Conservation (phyloP, 2,113 vertebrate species). For the Globicephala melas region DNA sequence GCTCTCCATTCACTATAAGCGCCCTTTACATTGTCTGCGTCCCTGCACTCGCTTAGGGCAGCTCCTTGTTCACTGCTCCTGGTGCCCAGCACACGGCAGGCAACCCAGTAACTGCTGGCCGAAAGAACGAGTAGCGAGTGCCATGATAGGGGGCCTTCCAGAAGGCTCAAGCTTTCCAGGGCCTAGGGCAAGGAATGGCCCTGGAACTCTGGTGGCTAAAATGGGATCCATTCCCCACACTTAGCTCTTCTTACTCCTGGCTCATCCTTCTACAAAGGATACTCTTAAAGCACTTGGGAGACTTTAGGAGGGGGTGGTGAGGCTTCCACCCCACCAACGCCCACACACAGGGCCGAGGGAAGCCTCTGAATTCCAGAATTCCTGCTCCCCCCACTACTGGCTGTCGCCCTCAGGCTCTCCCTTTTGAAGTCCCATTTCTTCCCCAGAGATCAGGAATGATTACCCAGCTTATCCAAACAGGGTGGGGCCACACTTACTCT, state of each 20-base stretch:
- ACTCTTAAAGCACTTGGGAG: not conserved
- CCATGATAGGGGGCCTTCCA: not conserved
- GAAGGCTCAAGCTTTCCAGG: not conserved
- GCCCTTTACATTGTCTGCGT: not conserved
- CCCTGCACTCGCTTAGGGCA: not conserved
- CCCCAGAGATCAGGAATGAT: not conserved
- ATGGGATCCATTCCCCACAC: not conserved
- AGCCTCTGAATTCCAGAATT: not conserved
- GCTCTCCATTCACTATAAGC: not conserved
- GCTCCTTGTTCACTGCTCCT: not conserved
- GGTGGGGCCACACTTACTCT: not conserved
- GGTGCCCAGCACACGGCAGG: not conserved
- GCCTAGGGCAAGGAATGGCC: not conserved
- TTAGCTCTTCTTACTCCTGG: not conserved
- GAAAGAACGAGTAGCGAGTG: not conserved
- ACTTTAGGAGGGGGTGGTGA: not conserved
- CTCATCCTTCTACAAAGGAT: not conserved
- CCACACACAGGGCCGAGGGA: not conserved
- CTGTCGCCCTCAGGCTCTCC: not conserved
- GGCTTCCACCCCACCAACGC: too few species aligned
- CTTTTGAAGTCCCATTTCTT: not conserved
- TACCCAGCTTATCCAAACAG: not conserved
- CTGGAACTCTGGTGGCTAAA: not conserved
- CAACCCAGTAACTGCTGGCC: not conserved
- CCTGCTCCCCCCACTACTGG: not conserved